Evolutionary conservation across 2,113 vertebrate genomes (phyloP), one percentile per base, ranked within the genome.

Genomic region (Neodon shergylaensis): DNA sequence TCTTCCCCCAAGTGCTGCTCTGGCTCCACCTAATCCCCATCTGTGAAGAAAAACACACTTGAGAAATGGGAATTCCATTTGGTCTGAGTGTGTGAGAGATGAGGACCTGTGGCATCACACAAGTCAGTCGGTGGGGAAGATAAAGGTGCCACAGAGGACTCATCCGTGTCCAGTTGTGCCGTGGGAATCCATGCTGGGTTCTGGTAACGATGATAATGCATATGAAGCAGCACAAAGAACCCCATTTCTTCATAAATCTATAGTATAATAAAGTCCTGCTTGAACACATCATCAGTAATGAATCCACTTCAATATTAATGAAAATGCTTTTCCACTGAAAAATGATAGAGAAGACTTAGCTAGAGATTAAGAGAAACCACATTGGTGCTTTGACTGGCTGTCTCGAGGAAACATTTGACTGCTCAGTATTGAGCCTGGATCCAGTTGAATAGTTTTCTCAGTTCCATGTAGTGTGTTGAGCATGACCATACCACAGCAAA

Each of bases 201-300:
- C 72, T 93, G 65, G 63, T n/a, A 90, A 90, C 49, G 13, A 36
- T 76, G 28, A 26, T 92, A 85, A 78, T 79, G 72, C 5, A 24
- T 95, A 74, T 88, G 82, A 92, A 66, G 24, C 77, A 88, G 88
- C 22, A 77, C 26, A 91, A 89, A 17, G 61, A 72, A 63, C 68
- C 21, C 68, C 84, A 72, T 93, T 79, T 88, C 54, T 54, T 88
- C 24, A 58, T 54, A 33, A 16, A 8, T 90, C 95, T 88, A 33
- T 42, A 88, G 28, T 88, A 74, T 47, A 90, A 44, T 16, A 87
- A 63, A 79, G 24, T 81, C 77, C 44, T 26, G n/a, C 78, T 94
- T 92, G 68, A 49, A 88, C 44, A 76, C 88, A 21, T 26, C 31
- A 95, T 9, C 16, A n/a, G 72, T 47, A 5, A 74, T 14, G 9